These are phyloP conservation scores for Melipona quadrifasciata DNA, from an alignment of 1,140 invertebrate genomes.

Conservation along the genomic window DNA sequence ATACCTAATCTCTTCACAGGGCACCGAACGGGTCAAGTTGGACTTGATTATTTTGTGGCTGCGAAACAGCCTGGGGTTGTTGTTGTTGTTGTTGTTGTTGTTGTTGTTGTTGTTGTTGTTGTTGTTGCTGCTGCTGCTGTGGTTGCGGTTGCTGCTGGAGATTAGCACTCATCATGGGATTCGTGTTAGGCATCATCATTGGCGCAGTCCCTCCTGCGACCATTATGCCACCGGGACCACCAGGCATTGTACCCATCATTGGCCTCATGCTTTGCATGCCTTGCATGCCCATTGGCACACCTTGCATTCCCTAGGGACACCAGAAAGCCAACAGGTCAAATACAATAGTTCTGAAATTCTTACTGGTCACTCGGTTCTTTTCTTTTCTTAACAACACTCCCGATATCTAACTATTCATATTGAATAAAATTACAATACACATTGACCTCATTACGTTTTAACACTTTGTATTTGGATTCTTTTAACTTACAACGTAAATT, in stretches of 20 bases:
- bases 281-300: slow-evolving; percentile 76
- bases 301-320: slow-evolving; percentile 77
- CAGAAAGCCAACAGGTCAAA: slow-evolving; percentile 58
- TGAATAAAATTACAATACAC: background rate
- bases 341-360: slow-evolving; percentile 40
- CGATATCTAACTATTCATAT: background rate
- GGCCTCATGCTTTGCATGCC: slow-evolving; percentile 75
- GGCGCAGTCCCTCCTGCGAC: slow-evolving; percentile 73
- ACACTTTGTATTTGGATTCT: background rate
- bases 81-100: slow-evolving; percentile 59
- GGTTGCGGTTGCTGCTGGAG: slow-evolving; percentile 73
- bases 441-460: background rate
- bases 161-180: slow-evolving; percentile 74
- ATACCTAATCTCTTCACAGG: slow-evolving; percentile 80
- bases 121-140: slow-evolving; percentile 56
- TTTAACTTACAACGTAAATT: background rate
- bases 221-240: slow-evolving; percentile 71
- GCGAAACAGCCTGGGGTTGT: slow-evolving; percentile 67
- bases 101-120: slow-evolving; percentile 71
- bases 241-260: slow-evolving; percentile 75
- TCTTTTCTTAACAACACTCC: background rate
- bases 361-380: slow-evolving; percentile 19
- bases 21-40: slow-evolving; percentile 82
- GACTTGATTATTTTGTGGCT: slow-evolving; percentile 76
- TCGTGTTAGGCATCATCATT: slow-evolving; percentile 72